Conservation (phyloP, 2,113 vertebrate genomes). For the Phyllostomus hastatus region DNA sequence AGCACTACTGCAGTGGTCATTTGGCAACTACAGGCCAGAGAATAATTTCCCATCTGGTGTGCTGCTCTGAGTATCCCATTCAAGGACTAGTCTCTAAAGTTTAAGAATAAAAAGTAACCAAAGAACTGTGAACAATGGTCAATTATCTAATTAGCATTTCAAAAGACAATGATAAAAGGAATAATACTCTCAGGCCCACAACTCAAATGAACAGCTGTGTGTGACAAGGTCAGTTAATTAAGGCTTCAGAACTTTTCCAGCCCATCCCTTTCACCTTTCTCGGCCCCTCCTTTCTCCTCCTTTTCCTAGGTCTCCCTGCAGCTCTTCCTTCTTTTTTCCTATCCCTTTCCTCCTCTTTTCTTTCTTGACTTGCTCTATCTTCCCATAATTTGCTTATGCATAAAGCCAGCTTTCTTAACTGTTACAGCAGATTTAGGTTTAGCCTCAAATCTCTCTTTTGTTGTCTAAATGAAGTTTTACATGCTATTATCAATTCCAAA, state of each 20-base stretch:
- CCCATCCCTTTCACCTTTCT: constrained; percentile 31
- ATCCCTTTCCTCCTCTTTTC: neutral
- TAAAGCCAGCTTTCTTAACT: neutral
- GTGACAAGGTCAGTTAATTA: constrained; percentile 74
- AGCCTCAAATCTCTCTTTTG: neutral
- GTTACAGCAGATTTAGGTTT: neutral
- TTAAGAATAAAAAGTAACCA: constrained; percentile 74
- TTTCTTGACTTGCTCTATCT: neutral
- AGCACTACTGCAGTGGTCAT: constrained; percentile 12
- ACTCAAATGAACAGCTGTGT: constrained; percentile 75
- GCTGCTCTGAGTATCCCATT: constrained; percentile 48
- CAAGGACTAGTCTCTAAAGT: constrained; percentile 66
- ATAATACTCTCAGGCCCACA: constrained; percentile 61
- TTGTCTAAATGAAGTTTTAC: neutral
- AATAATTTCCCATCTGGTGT: constrained; percentile 72
- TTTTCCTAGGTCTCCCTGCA: neutral
- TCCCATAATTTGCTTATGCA: neutral
- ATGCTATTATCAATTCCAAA: neutral
- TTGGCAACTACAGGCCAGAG: constrained; percentile 33
- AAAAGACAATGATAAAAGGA: constrained; percentile 73
- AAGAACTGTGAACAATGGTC: constrained; percentile 71
- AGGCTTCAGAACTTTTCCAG: constrained; percentile 59
- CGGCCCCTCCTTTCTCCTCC: neutral
- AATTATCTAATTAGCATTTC: constrained; percentile 77
- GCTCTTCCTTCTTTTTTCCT: neutral